phyloP scores from a whole-genome alignment of 2,888 invertebrate species.

The Phyto melanocephala region DNA sequence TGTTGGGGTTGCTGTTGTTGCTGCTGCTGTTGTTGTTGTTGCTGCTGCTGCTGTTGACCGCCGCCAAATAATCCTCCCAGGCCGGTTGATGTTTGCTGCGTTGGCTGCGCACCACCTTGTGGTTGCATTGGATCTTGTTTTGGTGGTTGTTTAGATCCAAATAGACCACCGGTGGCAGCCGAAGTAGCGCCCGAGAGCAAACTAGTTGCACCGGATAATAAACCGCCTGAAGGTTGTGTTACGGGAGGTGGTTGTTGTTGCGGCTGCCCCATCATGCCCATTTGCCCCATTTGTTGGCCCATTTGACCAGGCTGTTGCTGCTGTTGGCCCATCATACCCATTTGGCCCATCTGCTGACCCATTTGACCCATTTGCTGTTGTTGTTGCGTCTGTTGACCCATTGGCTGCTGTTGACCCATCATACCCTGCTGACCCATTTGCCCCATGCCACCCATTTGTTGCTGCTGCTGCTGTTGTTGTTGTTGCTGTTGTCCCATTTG shows the following conservation, averaged over 20 bases:
- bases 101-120: constrained; percentile 78
- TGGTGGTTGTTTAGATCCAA: constrained; percentile 78
- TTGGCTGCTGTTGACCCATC: constrained; percentile 68
- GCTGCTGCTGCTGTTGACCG: constrained; percentile 73
- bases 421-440: constrained; percentile 69
- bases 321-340: constrained; percentile 69
- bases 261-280: constrained; percentile 65
- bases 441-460: constrained; percentile 71
- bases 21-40: constrained; percentile 75
- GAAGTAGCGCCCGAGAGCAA: constrained; percentile 79
- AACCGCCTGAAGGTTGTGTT: constrained; percentile 77
- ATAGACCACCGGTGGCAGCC: constrained; percentile 79
- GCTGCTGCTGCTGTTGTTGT: constrained; percentile 69
- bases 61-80: constrained; percentile 73
- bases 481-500: constrained; percentile 72
- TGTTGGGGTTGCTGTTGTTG: constrained; percentile 77
- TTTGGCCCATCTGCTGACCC: constrained; percentile 67
- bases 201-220: constrained; percentile 79
- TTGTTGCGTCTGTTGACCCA: constrained; percentile 70
- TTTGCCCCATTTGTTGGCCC: constrained; percentile 66
- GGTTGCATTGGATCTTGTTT: constrained; percentile 80
- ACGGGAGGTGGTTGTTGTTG: constrained; percentile 74
- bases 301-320: constrained; percentile 62
- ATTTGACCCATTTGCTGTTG: constrained; percentile 70
- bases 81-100: constrained; percentile 77